Evolutionary conservation across 2,888 invertebrate species (phyloP).

Genomic region (Andrena dorsata): DNA sequence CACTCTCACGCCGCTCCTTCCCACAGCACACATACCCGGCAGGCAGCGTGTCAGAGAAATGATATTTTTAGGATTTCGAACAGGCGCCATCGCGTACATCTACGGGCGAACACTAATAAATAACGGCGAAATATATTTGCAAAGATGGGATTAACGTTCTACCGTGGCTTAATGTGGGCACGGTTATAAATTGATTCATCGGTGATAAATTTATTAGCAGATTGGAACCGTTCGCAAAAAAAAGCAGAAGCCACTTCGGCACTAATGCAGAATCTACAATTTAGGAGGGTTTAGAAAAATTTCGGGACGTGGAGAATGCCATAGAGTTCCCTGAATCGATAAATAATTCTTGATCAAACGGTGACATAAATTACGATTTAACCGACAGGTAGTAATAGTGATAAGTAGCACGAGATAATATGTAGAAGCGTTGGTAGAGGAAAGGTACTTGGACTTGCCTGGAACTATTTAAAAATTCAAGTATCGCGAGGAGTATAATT

Average conservation of each 20-base stretch:
- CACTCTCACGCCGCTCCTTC: conserved; percentile 55
- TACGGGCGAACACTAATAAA: conserved; percentile 22
- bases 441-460: background rate
- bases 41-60: conserved; percentile 21
- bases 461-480: conserved; percentile 13
- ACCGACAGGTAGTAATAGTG: background rate
- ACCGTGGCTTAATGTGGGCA: conserved; percentile 4
- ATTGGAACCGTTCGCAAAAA: background rate
- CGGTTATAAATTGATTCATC: conserved; percentile 47
- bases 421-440: background rate
- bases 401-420: conserved; percentile 11
- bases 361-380: conserved; percentile 12
- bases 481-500: conserved; percentile 15
- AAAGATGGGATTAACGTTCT: conserved; percentile 17
- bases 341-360: conserved; percentile 10
- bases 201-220: background rate
- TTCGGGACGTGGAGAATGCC: no score
- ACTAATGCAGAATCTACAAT: background rate
- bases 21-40: conserved; percentile 34
- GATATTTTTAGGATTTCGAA: conserved; percentile 12
- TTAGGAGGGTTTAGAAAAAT: background rate
- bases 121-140: conserved; percentile 35
- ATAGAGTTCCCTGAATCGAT: background rate
- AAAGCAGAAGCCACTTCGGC: background rate
- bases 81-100: background rate